Evolutionary conservation across 2,797 vertebrate species (phyloP).

Genomic region (Rhyacichthys aspro): DNA sequence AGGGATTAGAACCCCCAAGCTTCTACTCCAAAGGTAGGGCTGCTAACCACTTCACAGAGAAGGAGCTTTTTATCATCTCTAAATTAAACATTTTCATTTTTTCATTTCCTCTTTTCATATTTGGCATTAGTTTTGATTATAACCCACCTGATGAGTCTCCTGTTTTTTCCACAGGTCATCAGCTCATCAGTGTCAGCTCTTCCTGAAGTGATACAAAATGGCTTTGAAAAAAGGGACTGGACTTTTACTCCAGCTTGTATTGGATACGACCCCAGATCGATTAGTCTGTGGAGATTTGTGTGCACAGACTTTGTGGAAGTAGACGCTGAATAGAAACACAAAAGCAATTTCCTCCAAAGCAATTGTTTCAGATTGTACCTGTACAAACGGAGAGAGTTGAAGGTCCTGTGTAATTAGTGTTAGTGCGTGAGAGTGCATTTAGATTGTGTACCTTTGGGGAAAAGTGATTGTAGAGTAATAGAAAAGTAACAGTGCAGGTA

Average conservation of each 20-base stretch:
- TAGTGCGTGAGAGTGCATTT: neutral
- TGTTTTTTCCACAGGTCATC: constrained; percentile 20
- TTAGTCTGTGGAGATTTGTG: constrained; percentile 9
- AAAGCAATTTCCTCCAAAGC: constrained; percentile 26
- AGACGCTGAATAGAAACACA: constrained; percentile 8
- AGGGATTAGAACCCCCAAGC: too few species aligned
- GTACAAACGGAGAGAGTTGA: neutral
- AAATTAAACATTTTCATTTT: too few species aligned
- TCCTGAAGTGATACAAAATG: constrained; percentile 47
- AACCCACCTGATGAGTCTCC: neutral
- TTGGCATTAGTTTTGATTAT: too few species aligned
- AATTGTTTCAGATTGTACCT: constrained; percentile 14
- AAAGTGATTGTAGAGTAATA: constrained; percentile 4
- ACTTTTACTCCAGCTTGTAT: constrained; percentile 13
- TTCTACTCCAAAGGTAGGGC: too few species aligned
- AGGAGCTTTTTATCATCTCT: too few species aligned
- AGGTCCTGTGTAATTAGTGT: neutral
- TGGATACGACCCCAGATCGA: constrained; percentile 17
- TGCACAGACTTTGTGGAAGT: neutral
- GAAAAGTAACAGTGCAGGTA: neutral
- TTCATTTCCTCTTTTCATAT: too few species aligned
- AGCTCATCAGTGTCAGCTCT: constrained; percentile 28
- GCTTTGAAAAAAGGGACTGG: constrained; percentile 20
- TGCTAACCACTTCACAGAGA: too few species aligned
- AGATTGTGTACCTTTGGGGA: neutral